phyloP scores from a whole-genome alignment of 2,888 invertebrate genomes.

The Actias luna region DNA sequence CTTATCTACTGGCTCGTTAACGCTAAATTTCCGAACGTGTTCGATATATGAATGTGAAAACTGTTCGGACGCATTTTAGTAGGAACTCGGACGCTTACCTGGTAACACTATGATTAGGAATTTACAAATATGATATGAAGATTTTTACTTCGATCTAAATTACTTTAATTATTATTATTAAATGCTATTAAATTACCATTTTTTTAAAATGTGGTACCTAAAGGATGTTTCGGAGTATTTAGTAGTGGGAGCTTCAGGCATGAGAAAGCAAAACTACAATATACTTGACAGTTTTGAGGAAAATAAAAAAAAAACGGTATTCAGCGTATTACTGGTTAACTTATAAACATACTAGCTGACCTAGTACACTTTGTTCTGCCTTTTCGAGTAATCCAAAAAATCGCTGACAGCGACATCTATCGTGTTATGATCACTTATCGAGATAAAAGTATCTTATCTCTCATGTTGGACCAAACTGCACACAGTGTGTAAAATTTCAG shows the following conservation, averaged over 20 bases:
- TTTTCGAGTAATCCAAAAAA: no score
- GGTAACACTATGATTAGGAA: constrained; percentile 26
- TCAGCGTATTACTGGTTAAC: no score
- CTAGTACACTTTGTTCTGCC: no score
- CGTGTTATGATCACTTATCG: no score
- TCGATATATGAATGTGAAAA: constrained; percentile 5
- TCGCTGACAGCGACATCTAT: no score
- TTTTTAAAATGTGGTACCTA: constrained; percentile 5
- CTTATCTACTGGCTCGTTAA: constrained; percentile 52
- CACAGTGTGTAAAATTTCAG: no score
- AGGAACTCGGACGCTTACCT: constrained; percentile 43
- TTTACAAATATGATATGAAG: constrained; percentile 26
- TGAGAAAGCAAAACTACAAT: no score
- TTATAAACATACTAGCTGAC: no score
- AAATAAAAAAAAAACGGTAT: no score
- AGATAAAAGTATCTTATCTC: no score
- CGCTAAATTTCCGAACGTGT: constrained; percentile 51
- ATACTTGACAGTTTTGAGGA: no score
- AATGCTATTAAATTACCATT: constrained; percentile 32
- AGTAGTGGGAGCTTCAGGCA: not conserved
- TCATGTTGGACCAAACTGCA: no score
- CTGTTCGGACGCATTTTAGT: constrained; percentile 32
- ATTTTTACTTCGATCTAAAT: constrained; percentile 22
- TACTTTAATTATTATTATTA: constrained; percentile 33
- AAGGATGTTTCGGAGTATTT: constrained; percentile 7